phyloP scores from a whole-genome alignment of 2,797 vertebrate genomes.

The Odontamblyopus rebecca region DNA sequence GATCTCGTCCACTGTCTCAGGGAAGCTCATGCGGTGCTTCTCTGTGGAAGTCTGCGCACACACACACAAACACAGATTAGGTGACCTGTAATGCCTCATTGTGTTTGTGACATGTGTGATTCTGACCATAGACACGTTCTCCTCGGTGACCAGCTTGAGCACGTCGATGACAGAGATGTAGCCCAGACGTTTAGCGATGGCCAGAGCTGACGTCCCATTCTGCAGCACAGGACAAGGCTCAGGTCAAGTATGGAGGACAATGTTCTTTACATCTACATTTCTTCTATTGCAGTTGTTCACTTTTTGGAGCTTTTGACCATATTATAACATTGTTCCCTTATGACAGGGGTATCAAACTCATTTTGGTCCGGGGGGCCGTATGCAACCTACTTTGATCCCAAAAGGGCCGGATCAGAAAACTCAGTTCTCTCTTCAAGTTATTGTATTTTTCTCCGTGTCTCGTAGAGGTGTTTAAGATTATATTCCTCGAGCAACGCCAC shows the following conservation, averaged over 20 bases:
- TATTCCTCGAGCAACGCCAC: no score
- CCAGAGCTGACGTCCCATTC: conserved; percentile 92
- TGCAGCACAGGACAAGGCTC: conserved; percentile 50
- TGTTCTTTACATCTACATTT: background rate
- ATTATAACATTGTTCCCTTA: no score
- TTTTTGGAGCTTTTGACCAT: no score
- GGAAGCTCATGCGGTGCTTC: conserved; percentile 97
- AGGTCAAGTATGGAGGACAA: background rate
- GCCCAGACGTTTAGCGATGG: conserved; percentile 91
- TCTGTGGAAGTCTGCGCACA: conserved; percentile 78
- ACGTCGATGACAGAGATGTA: conserved; percentile 98
- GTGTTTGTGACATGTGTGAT: background rate
- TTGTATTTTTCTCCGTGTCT: no score
- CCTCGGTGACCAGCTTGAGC: conserved; percentile 93
- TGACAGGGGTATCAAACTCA: no score
- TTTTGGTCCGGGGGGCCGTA: no score
- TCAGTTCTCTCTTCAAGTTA: no score
- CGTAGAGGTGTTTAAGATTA: no score
- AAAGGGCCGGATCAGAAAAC: no score
- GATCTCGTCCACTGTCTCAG: conserved; percentile 96
- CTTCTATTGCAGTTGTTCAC: no score
- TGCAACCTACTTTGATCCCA: no score
- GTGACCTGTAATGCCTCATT: background rate
- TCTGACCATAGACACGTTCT: conserved; percentile 85
- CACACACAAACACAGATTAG: background rate